Percentiles rank a stretch among this genome's conserved stretches.
These are phyloP conservation scores for Pseudochirops cupreus DNA, from an alignment of 2,797 vertebrate species.

Conservation along the genomic window DNA sequence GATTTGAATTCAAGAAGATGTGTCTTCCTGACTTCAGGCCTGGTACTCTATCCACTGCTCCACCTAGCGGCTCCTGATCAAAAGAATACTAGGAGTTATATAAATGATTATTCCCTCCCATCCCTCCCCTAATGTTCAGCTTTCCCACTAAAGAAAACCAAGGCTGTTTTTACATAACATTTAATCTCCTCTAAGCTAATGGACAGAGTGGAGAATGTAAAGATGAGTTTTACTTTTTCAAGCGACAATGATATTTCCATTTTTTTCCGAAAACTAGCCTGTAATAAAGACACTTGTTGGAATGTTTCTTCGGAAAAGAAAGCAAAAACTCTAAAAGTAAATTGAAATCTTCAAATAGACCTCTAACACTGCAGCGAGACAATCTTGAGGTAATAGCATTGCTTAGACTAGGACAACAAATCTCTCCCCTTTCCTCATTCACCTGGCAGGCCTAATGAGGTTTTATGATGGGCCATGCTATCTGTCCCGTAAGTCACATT, in stretches of 20 bases:
- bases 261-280: conserved; percentile 50
- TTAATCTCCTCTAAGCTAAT: background rate
- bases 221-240: conserved; percentile 3
- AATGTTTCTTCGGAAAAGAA: conserved; percentile 45
- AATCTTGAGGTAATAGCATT: conserved; percentile 50
- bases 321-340: conserved; percentile 62
- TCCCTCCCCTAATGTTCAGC: background rate
- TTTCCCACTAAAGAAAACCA: background rate
- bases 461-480: conserved; percentile 43
- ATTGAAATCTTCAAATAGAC: conserved; percentile 63
- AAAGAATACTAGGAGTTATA: background rate
- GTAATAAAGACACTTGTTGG: conserved; percentile 41
- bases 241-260: background rate
- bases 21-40: background rate
- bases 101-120: background rate
- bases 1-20: background rate
- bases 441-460: conserved; percentile 59
- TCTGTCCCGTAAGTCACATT: conserved; percentile 55
- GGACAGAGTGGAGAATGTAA: too few species aligned
- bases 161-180: background rate
- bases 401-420: conserved; percentile 39
- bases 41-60: background rate
- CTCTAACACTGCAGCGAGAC: background rate
- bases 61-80: background rate
- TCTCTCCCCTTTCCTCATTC: conserved; percentile 56